Evolutionary conservation across 2,113 vertebrate species (phyloP).

Genomic region (Plectropomus leopardus): DNA sequence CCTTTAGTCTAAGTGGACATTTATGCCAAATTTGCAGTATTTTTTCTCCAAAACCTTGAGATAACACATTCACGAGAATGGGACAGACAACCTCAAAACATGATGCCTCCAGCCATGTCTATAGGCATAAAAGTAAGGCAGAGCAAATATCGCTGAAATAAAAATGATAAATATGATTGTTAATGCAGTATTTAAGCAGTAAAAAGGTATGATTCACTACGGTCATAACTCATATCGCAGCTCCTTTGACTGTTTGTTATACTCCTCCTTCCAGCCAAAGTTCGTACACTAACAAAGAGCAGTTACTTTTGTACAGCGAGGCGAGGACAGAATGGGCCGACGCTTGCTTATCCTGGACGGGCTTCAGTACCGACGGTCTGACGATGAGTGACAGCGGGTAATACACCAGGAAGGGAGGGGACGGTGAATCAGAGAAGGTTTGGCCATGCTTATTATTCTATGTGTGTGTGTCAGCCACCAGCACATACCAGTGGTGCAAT

Average conservation of each 20-base stretch:
- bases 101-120: too few species aligned
- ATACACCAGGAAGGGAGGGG: constrained; percentile 53
- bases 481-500: constrained; percentile 60
- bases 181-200: not conserved
- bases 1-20: too few species aligned
- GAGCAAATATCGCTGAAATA: not conserved
- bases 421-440: constrained; percentile 48
- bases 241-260: not conserved
- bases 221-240: constrained; percentile 22
- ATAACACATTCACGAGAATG: too few species aligned
- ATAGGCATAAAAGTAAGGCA: too few species aligned
- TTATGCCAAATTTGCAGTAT: too few species aligned
- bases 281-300: constrained; percentile 6
- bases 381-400: constrained; percentile 45
- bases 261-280: constrained; percentile 15
- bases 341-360: constrained; percentile 49
- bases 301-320: not conserved
- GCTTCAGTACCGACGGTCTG: constrained; percentile 19
- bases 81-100: too few species aligned
- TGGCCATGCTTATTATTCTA: constrained; percentile 47
- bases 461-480: constrained; percentile 49
- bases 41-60: too few species aligned
- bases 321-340: not conserved
- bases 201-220: constrained; percentile 8
- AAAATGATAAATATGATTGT: not conserved